Evolutionary conservation across 2,113 vertebrate species (phyloP).

Genomic region (Cyanistes caeruleus): DNA sequence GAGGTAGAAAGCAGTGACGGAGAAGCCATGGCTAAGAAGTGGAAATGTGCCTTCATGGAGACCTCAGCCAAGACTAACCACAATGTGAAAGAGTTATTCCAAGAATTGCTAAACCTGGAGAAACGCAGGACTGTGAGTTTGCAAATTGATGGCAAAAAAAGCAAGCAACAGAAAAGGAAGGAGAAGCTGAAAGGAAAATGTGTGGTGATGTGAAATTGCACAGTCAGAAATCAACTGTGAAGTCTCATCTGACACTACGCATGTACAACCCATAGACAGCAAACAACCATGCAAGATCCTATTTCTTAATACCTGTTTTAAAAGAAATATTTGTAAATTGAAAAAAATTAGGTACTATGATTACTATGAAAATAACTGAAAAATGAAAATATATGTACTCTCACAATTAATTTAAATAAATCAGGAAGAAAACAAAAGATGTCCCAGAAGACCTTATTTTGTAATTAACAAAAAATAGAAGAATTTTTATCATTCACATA

Average conservation of each 20-base stretch:
- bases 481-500: neutral
- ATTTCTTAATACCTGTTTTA: constrained; percentile 22
- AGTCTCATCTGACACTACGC: neutral
- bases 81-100: constrained; percentile 84
- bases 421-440: neutral
- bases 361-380: neutral
- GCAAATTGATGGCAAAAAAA: constrained; percentile 84
- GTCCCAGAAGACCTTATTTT: neutral
- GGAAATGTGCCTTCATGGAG: constrained; percentile 87
- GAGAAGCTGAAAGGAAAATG: constrained; percentile 86
- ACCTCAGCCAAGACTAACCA: constrained; percentile 84
- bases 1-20: constrained; percentile 80
- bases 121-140: constrained; percentile 85
- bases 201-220: constrained; percentile 77
- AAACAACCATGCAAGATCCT: constrained; percentile 23
- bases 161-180: constrained; percentile 84
- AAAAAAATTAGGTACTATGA: neutral
- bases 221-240: neutral
- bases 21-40: constrained; percentile 80
- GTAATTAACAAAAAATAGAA: neutral
- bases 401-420: neutral
- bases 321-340: neutral
- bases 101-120: constrained; percentile 83
- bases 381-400: neutral
- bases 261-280: neutral